Conservation (phyloP, 2,888 invertebrate species). For the Callinectes sapidus region DNA sequence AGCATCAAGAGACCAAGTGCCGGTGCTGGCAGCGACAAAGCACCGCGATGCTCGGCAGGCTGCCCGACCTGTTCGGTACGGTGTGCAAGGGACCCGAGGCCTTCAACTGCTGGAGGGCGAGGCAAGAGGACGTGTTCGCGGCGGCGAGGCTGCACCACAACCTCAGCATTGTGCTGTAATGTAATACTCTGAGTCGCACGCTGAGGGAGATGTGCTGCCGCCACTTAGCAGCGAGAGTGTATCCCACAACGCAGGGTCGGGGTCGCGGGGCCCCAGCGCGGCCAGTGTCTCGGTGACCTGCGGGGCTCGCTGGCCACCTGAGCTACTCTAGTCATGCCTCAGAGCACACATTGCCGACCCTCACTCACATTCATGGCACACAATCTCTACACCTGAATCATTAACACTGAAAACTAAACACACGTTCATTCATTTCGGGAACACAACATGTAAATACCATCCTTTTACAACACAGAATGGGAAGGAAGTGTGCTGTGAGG, state of each 20-base stretch:
- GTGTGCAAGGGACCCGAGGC: neutral
- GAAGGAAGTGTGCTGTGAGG: neutral
- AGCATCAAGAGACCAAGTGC: slow-evolving; percentile 15
- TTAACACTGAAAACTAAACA: neutral
- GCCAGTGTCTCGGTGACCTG: neutral
- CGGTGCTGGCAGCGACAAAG: neutral
- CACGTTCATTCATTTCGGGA: neutral
- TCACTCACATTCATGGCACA: neutral
- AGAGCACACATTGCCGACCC: neutral
- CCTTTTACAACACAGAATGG: neutral
- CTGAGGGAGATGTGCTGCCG: neutral
- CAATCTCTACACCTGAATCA: neutral
- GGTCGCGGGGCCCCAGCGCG: neutral
- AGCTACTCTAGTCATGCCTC: neutral
- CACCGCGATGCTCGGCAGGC: slow-evolving; percentile 2
- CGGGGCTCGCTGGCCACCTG: neutral
- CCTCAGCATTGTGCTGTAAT: slow-evolving; percentile 60
- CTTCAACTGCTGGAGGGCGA: slow-evolving; percentile 27
- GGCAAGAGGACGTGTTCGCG: slow-evolving; percentile 31
- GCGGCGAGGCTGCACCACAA: slow-evolving; percentile 57
- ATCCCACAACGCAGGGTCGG: neutral
- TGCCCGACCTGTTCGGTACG: neutral
- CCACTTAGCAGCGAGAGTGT: neutral
- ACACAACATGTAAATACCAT: neutral
- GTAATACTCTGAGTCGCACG: slow-evolving; percentile 7